Conservation (phyloP, 2,888 invertebrate species). For the Scelioninae gen. 1 region DNA sequence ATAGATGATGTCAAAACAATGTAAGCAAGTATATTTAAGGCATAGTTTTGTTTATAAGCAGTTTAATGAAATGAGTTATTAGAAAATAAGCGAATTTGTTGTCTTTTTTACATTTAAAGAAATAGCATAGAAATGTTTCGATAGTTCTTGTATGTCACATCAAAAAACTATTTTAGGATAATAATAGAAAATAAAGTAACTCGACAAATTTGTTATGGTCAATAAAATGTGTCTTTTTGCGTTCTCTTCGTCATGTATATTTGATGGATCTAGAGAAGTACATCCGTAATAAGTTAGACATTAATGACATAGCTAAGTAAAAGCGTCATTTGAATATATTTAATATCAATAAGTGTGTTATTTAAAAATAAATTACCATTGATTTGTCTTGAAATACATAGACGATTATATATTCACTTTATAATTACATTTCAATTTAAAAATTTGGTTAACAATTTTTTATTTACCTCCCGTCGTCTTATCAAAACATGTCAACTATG, state of each 20-base stretch:
- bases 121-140: background rate
- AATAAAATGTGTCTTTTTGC: constrained; percentile 16
- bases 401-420: background rate
- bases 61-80: no score
- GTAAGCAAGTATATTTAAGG: no score
- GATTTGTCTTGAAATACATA: background rate
- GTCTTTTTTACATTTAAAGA: no score
- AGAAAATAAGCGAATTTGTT: no score
- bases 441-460: background rate
- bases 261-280: constrained; percentile 41
- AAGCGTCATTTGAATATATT: constrained; percentile 31
- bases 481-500: no score
- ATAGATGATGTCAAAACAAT: no score
- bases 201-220: constrained; percentile 36
- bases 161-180: no score
- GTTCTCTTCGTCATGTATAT: constrained; percentile 31
- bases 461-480: background rate
- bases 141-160: no score
- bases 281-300: constrained; percentile 25
- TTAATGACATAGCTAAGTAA: constrained; percentile 33
- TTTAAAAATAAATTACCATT: constrained; percentile 46
- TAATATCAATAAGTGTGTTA: constrained; percentile 31
- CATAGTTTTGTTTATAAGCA: no score
- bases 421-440: background rate
- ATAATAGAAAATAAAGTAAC: constrained; percentile 22